Percentiles rank a stretch among this genome's conserved stretches.
Conservation (phyloP, 2,113 vertebrate genomes). For the Corapipo altera region DNA sequence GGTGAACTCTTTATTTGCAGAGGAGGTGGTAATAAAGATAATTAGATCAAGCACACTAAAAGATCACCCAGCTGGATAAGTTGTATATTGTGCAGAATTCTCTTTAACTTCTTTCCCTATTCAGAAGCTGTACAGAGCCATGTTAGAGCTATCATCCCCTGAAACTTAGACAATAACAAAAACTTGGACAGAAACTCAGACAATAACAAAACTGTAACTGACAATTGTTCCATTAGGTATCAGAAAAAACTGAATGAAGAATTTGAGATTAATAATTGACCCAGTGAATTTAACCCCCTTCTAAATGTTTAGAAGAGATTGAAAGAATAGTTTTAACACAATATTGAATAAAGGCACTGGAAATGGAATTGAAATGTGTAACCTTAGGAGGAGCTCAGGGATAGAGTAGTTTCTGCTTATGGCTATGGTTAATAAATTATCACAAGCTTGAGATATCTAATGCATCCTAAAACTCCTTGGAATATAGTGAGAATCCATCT, state of each 20-base stretch:
- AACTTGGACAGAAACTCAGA: not conserved
- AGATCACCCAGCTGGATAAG: not conserved
- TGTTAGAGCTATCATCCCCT: not conserved
- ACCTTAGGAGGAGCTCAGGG: not conserved
- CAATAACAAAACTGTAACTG: not conserved
- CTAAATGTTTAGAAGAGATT: not conserved
- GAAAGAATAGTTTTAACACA: not conserved
- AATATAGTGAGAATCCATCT: not conserved
- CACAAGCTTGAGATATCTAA: not conserved
- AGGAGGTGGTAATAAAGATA: not conserved
- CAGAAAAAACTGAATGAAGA: not conserved
- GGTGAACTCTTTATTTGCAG: not conserved
- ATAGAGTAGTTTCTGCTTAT: not conserved
- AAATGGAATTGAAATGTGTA: not conserved
- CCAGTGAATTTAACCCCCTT: not conserved
- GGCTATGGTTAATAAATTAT: not conserved
- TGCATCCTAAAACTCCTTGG: not conserved
- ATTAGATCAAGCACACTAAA: conserved; percentile 9
- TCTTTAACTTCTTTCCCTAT: not conserved
- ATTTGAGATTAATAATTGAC: not conserved
- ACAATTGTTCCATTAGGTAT: not conserved
- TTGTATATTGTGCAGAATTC: not conserved
- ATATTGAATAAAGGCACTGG: not conserved
- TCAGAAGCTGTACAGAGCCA: not conserved
- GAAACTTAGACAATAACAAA: not conserved